Evolutionary conservation across 2,888 invertebrate species (phyloP), one percentile per base, ranked within the genome.

Genomic region (Cosmopolites sordidus): DNA sequence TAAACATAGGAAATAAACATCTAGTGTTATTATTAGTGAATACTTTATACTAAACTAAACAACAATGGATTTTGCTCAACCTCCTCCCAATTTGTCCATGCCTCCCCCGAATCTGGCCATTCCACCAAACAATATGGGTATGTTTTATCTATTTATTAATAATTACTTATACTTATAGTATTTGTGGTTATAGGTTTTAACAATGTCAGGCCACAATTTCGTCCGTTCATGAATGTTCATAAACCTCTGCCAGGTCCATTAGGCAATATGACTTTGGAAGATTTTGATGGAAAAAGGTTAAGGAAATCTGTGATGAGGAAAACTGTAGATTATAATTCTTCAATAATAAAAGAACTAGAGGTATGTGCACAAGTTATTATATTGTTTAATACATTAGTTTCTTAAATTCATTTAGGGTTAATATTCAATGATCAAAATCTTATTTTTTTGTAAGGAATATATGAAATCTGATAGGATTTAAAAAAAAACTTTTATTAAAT

Each of bases 261-360:
- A 48, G 72, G 75, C 16, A 79, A 78, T 54, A 86, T 86, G 85
- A 84, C 85, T 41, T 83, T 89, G 68, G 89, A 89, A 68, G 94
- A 94, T 75, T 95, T 94, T 72, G 96, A 97, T 80, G 97, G 96
- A 54, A 95, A 97, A 78, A 83, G 95, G 60, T 80, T 96, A 66
- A 79, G 97, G 67, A 97, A 97, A 78, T 93, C 95, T 63, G 92
- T 96, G 60, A 94, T 96, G 86, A 82, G 97, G 64, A 96, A 96
- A 78, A 98, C 97, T 27, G 95, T 98, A 48, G 98, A 98, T 78
- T 97, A 97, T 75, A 97, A 97, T 80, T 87, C 95, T 15, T 86
- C 97, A 30, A 89, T 97, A 67, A 89, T 96, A 57, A 90, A 89
- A 73, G 89, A 89, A 66, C 75, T 98, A 66, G 92, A 97, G 83